Evolutionary conservation across 1,140 invertebrate species (phyloP).

Genomic region (Diabrotica virgifera): DNA sequence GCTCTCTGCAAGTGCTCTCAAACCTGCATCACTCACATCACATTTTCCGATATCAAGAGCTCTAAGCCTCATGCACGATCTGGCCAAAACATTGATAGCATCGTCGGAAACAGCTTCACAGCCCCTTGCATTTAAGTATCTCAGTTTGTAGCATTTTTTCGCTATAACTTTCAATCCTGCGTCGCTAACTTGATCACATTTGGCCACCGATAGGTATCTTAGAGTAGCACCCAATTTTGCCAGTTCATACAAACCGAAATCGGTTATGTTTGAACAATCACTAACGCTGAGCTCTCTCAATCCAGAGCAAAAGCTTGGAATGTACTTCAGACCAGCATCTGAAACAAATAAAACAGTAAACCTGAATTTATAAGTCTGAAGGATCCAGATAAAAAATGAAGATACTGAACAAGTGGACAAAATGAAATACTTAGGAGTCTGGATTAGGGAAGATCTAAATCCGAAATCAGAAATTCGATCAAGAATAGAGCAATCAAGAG

Average conservation of each 20-base stretch:
- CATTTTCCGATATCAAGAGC: conserved; percentile 90
- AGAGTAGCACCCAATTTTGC: conserved; percentile 81
- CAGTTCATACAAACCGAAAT: conserved; percentile 87
- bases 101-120: conserved; percentile 91
- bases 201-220: conserved; percentile 84
- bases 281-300: conserved; percentile 85
- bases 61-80: conserved; percentile 76
- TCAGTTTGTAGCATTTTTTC: conserved; percentile 80
- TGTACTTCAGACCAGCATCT: conserved; percentile 73
- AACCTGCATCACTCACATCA: conserved; percentile 84
- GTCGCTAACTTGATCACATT: conserved; percentile 80
- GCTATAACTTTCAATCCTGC: conserved; percentile 84
- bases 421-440: too few relatives aligned
- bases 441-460: too few relatives aligned
- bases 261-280: conserved; percentile 84
- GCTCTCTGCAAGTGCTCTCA: conserved; percentile 79
- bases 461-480: too few relatives aligned
- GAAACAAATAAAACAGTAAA: conserved; percentile 41
- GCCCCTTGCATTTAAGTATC: conserved; percentile 87
- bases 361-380: too few relatives aligned
- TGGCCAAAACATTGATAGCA: conserved; percentile 76
- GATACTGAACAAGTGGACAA: too few relatives aligned
- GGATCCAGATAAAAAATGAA: too few relatives aligned
- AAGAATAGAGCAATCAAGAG: too few relatives aligned
- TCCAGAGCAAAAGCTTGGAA: conserved; percentile 81